Base-by-base conservation (phyloP, 2,888 invertebrate genomes). In the Heteropelma amictum region DNA sequence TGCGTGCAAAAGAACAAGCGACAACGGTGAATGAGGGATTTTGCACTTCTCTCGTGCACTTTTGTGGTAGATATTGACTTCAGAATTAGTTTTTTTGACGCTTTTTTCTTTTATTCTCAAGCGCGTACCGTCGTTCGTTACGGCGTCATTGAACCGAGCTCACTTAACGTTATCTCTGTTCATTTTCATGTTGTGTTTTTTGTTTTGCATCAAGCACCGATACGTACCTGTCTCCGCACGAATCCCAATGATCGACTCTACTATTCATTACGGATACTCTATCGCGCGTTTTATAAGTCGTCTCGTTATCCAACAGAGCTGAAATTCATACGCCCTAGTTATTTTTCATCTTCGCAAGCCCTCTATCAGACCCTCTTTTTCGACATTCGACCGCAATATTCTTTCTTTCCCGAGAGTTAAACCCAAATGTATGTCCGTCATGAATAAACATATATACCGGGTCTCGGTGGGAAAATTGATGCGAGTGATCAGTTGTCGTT, bases 1-100 rank as follows among this genome's bases (percentile, higher is more conserved):
- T 94, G 85, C 87, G 87, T 56, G 86, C 88, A 82, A 89, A 89
- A 58, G 88, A 84, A 10, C 86, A 86, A 67, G 88, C 87, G 83
- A 90, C 90, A 80, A 90, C 89, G 63, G 91, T 91, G 83, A 91
- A 8, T 12, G 2, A 35, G 6, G n/a, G 35, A 21, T 54, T n/a
- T 19, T 12, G 33, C 6, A 33, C 7, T 19, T 38, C 12, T 14
- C 14, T 38, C 14, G 10, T 51, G 6, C 12, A 4, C 17, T 28
- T 3, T 1, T 28, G 6, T 63, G 6, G n/a, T 56, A 28, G 35
- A 28, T 67, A 63, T 68, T 30, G 77, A 79, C 80, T 80, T 78
- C 78, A 80, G 80, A 80, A 80, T 80, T 79, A 79, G 80, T 74
- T 71, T 63, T 17, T 47, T 64, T 10, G 23, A 58, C n/a, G 58